These are phyloP conservation scores for Ectemnius continuus DNA, from an alignment of 2,888 invertebrate genomes.

Conservation along the genomic window DNA sequence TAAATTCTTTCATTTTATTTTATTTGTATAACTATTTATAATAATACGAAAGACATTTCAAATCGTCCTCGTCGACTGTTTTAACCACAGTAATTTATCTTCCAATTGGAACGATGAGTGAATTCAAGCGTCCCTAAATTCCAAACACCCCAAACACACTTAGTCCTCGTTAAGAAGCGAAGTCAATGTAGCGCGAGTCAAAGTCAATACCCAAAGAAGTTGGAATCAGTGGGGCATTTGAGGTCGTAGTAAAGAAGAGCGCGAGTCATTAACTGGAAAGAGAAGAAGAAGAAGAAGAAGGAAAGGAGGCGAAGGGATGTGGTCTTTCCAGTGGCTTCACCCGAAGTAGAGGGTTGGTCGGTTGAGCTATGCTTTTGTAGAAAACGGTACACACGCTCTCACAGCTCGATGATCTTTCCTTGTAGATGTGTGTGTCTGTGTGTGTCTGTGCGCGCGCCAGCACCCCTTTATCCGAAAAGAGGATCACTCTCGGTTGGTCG, in stretches of 20 bases:
- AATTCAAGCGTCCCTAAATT: too few relatives aligned
- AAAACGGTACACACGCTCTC: slow-evolving; percentile 49
- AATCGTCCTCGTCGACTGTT: too few relatives aligned
- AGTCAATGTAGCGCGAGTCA: too few relatives aligned
- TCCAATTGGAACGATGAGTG: too few relatives aligned
- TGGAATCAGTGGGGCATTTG: slow-evolving; percentile 28
- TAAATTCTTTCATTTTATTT: too few relatives aligned
- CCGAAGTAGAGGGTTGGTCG: slow-evolving; percentile 25
- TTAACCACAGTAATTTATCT: too few relatives aligned
- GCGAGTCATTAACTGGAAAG: slow-evolving; percentile 49
- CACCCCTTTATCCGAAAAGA: slow-evolving; percentile 65
- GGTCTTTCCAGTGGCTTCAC: slow-evolving; percentile 54
- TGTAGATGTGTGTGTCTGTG: slow-evolving; percentile 57
- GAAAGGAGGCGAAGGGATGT: slow-evolving; percentile 46
- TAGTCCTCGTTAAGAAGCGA: too few relatives aligned
- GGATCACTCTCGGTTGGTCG: slow-evolving; percentile 62
- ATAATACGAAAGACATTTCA: too few relatives aligned
- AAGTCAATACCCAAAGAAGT: too few relatives aligned
- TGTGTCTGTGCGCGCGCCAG: slow-evolving; percentile 21
- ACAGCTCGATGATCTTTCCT: slow-evolving; percentile 53
- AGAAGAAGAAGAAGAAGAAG: slow-evolving; percentile 36
- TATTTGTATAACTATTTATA: too few relatives aligned
- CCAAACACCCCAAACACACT: too few relatives aligned
- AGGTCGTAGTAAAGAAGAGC: slow-evolving; percentile 1
- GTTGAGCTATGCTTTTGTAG: slow-evolving; percentile 50